Evolutionary conservation across 1,140 invertebrate species (phyloP).

Genomic region (Archivesica marissinica): DNA sequence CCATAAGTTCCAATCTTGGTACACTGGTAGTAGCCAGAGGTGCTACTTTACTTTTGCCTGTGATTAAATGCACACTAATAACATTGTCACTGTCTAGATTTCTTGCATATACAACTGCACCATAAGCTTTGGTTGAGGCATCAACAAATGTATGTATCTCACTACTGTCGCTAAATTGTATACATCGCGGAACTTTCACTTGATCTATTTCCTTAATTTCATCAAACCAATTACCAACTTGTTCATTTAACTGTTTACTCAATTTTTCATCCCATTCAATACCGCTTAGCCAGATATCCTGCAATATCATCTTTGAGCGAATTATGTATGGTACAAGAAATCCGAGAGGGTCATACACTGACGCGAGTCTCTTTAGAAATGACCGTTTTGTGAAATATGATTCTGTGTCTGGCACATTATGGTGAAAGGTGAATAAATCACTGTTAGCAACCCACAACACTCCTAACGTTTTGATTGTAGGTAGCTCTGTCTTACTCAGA

Average conservation of each 20-base stretch:
- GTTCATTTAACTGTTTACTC: not conserved
- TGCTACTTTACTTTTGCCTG: slow-evolving; percentile 9
- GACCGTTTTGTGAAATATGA: slow-evolving; percentile 48
- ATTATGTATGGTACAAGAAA: slow-evolving; percentile 53
- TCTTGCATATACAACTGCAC: slow-evolving; percentile 4
- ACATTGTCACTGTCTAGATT: not conserved
- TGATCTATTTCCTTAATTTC: slow-evolving; percentile 33
- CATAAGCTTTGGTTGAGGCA: not conserved
- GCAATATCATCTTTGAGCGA: slow-evolving; percentile 38
- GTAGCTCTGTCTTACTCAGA: slow-evolving; percentile 40
- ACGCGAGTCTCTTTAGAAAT: slow-evolving; percentile 34
- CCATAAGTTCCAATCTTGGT: slow-evolving; percentile 12
- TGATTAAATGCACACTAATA: not conserved
- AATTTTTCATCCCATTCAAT: slow-evolving; percentile 48
- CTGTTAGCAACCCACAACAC: slow-evolving; percentile 55
- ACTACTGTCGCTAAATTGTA: not conserved
- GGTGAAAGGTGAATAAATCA: slow-evolving; percentile 60
- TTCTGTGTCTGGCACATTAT: not conserved
- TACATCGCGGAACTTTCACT: not conserved
- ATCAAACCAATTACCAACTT: slow-evolving; percentile 40
- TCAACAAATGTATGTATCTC: not conserved
- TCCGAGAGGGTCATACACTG: slow-evolving; percentile 57
- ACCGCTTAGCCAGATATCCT: slow-evolving; percentile 59
- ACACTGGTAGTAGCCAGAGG: not conserved
- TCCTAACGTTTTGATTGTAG: slow-evolving; percentile 58